Conservation (phyloP, 2,888 invertebrate genomes). For the Unio pictorum region DNA sequence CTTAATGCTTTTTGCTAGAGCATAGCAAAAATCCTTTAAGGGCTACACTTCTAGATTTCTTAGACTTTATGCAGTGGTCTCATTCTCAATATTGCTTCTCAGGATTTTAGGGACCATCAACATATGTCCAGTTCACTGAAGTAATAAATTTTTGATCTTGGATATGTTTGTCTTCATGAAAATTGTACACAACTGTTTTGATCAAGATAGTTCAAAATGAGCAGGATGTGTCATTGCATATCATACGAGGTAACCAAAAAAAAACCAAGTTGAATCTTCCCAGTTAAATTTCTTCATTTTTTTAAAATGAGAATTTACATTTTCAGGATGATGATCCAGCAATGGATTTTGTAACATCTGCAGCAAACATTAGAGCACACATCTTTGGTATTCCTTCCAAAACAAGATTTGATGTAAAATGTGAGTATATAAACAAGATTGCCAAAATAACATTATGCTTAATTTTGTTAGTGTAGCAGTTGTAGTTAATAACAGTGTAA, state of each 20-base stretch:
- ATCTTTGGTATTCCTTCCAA: constrained; percentile 91
- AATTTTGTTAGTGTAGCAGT: not conserved
- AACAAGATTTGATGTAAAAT: constrained; percentile 94
- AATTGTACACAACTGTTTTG: too few species aligned
- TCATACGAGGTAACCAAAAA: not conserved
- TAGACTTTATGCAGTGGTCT: too few species aligned
- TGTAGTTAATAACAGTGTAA: too few species aligned
- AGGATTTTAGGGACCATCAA: too few species aligned
- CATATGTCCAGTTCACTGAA: too few species aligned
- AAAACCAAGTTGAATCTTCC: too few species aligned
- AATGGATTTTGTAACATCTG: constrained; percentile 97
- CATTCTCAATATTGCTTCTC: too few species aligned
- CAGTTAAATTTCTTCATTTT: not conserved
- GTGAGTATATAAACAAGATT: constrained; percentile 74
- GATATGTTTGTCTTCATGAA: too few species aligned
- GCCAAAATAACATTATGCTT: not conserved
- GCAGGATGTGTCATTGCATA: not conserved
- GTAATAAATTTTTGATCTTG: too few species aligned
- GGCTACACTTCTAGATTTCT: too few species aligned
- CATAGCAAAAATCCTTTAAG: too few species aligned
- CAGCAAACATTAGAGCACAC: constrained; percentile 92
- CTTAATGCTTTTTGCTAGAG: too few species aligned
- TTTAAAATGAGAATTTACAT: constrained; percentile 1
- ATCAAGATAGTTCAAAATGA: not conserved
- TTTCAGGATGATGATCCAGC: constrained; percentile 85